phyloP scores from a whole-genome alignment of 2,888 invertebrate species.

The Zeuzera pyrina region DNA sequence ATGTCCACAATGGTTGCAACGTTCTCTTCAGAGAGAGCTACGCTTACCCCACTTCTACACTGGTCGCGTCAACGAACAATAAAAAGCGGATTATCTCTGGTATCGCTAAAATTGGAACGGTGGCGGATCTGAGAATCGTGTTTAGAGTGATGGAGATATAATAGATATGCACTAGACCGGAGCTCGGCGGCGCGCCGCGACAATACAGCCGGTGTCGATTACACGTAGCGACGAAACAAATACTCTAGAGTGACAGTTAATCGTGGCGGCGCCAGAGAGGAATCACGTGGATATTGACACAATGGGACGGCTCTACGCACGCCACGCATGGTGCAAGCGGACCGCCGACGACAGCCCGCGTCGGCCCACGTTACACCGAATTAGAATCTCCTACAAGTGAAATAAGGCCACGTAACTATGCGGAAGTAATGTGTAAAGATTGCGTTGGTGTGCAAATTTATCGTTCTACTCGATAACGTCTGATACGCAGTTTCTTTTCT shows the following conservation, averaged over 20 bases:
- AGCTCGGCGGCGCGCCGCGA: too few species aligned
- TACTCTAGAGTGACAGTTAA: constrained; percentile 50
- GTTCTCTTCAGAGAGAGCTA: constrained; percentile 26
- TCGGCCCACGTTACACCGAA: constrained; percentile 28
- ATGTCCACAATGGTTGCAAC: not conserved
- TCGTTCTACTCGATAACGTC: constrained; percentile 50
- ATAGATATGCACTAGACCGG: too few species aligned
- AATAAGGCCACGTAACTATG: constrained; percentile 55
- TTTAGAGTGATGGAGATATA: too few species aligned
- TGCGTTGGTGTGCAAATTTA: constrained; percentile 63
- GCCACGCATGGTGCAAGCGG: not conserved
- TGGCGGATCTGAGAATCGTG: constrained; percentile 46
- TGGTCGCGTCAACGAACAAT: constrained; percentile 28
- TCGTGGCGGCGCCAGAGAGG: constrained; percentile 57
- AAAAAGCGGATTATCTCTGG: constrained; percentile 53
- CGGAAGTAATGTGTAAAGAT: constrained; percentile 63
- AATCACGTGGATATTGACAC: constrained; percentile 51
- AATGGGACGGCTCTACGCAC: not conserved
- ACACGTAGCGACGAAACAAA: constrained; percentile 60
- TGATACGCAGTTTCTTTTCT: constrained; percentile 42
- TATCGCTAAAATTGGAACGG: constrained; percentile 54
- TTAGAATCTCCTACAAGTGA: constrained; percentile 54
- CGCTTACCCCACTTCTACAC: constrained; percentile 22
- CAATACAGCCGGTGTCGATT: constrained; percentile 62
- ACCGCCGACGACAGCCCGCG: not conserved